phyloP scores from a whole-genome alignment of 2,888 invertebrate species.

The Gymnoscelis rufifasciata region DNA sequence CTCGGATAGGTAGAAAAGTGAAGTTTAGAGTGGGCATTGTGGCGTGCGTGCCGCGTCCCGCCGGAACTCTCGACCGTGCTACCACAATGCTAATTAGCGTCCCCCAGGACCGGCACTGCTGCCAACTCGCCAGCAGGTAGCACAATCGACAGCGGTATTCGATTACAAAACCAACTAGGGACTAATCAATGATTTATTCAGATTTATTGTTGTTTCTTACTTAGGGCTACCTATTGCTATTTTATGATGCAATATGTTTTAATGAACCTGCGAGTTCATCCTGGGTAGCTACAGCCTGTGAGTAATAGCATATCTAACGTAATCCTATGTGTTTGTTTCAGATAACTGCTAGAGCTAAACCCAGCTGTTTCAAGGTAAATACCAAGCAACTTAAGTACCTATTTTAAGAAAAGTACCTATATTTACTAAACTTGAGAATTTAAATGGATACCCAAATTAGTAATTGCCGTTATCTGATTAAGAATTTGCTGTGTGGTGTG shows the following conservation, averaged over 20 bases:
- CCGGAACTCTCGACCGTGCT: slow-evolving; percentile 42
- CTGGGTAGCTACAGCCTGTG: no score
- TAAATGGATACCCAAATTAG: no score
- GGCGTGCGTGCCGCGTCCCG: slow-evolving; percentile 49
- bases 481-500: neutral
- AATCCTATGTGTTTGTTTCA: slow-evolving; percentile 45
- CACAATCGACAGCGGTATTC: slow-evolving; percentile 12
- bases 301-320: no score
- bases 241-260: neutral
- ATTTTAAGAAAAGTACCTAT: no score
- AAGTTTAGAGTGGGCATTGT: slow-evolving; percentile 53
- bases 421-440: no score
- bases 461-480: slow-evolving; percentile 8
- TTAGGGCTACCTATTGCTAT: neutral
- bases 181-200: slow-evolving; percentile 18
- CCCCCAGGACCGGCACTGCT: slow-evolving; percentile 33
- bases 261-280: no score
- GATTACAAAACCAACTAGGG: slow-evolving; percentile 11
- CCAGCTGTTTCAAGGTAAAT: slow-evolving; percentile 28
- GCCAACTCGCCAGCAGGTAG: slow-evolving; percentile 9
- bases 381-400: no score
- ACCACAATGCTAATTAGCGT: slow-evolving; percentile 48
- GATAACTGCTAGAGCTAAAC: slow-evolving; percentile 28
- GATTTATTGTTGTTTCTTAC: slow-evolving; percentile 13
- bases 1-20: slow-evolving; percentile 52